A percentile compares a stretch with the other conserved stretches of the same genome.
phyloP scores from a whole-genome alignment of 2,113 vertebrate species.

The Eonycteris spelaea region DNA sequence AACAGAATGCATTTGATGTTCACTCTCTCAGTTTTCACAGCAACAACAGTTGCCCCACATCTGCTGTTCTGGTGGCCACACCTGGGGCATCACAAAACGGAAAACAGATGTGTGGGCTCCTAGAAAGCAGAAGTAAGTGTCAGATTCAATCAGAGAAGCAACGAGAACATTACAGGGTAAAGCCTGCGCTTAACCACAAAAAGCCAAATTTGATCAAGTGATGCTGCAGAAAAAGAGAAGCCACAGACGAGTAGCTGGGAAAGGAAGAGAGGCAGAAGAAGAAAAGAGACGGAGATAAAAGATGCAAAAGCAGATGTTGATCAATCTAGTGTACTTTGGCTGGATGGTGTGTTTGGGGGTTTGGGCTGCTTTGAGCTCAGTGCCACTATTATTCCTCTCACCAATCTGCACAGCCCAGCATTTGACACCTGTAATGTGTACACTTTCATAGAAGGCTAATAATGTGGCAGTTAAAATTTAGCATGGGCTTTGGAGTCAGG shows the following conservation, averaged over 20 bases:
- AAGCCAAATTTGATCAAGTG: conserved; percentile 48
- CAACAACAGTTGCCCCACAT: conserved; percentile 54
- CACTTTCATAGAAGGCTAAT: background rate
- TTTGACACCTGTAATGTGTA: background rate
- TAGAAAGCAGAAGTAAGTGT: conserved; percentile 30
- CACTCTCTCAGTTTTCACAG: conserved; percentile 10
- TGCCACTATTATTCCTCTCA: background rate
- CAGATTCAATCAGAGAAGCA: conserved; percentile 31
- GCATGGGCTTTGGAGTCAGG: background rate
- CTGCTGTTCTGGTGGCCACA: conserved; percentile 55
- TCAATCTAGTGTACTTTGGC: background rate
- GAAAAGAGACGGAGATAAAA: background rate
- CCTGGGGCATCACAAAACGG: conserved; percentile 55
- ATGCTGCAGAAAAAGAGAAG: background rate
- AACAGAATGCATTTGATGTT: conserved; percentile 23
- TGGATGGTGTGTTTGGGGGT: background rate
- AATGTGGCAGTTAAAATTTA: background rate
- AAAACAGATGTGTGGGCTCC: conserved; percentile 29
- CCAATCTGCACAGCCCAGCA: background rate
- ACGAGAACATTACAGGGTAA: background rate
- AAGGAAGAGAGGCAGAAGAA: background rate
- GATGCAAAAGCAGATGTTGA: background rate
- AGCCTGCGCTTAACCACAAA: conserved; percentile 52
- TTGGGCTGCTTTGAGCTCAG: background rate
- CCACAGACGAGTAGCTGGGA: background rate